phyloP scores from a whole-genome alignment of 2,888 invertebrate genomes.

The Mythimna ferrago region DNA sequence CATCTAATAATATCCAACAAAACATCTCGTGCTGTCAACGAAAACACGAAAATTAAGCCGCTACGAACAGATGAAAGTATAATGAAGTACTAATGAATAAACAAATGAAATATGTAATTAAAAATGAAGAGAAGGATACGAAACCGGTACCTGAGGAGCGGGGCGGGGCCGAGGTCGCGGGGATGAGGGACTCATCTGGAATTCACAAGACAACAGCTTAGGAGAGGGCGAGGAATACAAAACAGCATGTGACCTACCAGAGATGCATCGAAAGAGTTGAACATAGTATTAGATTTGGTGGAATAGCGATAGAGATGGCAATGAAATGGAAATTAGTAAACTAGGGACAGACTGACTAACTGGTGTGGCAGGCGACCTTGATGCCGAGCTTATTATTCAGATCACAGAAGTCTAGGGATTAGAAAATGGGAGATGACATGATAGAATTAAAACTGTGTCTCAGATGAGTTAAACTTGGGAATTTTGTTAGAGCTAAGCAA shows the following conservation, averaged over 20 bases:
- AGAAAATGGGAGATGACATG: conserved; percentile 55
- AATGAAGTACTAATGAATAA: conserved; percentile 65
- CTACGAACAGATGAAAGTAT: conserved; percentile 60
- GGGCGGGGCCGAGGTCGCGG: conserved; percentile 89
- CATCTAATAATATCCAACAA: conserved; percentile 59
- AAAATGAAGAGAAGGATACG: conserved; percentile 74
- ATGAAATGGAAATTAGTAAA: conserved; percentile 54
- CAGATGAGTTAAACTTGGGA: conserved; percentile 45
- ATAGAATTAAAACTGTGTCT: conserved; percentile 57
- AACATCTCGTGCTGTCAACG: conserved; percentile 56
- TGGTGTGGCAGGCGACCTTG: conserved; percentile 51
- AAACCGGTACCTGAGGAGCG: conserved; percentile 89
- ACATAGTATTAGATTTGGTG: conserved; percentile 58
- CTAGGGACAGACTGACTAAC: conserved; percentile 40
- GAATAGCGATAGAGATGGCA: conserved; percentile 50
- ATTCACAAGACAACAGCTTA: conserved; percentile 89
- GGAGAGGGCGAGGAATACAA: conserved; percentile 80
- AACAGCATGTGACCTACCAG: conserved; percentile 64
- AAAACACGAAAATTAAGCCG: conserved; percentile 60
- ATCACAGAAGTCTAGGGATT: conserved; percentile 53
- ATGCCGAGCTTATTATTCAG: conserved; percentile 65
- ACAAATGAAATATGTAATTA: conserved; percentile 68
- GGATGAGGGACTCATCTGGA: conserved; percentile 90
- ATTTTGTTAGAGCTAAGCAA: conserved; percentile 46
- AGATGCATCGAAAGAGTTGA: conserved; percentile 63